Evolutionary conservation across 2,888 invertebrate genomes (phyloP).

Genomic region (Cantharis lateralis): DNA sequence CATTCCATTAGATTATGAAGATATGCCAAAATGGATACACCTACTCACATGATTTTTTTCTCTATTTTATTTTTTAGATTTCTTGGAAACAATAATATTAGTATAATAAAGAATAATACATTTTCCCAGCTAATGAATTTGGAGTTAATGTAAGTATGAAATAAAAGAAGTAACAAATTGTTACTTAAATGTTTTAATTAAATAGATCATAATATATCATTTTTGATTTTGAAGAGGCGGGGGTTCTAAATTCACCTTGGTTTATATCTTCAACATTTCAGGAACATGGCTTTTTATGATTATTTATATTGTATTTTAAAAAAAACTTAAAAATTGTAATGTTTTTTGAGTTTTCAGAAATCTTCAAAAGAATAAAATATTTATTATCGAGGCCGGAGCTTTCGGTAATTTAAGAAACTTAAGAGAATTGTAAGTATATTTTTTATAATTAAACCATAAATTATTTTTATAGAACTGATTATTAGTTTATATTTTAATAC

Average conservation of each 20-base stretch:
- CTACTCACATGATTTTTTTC: too few species aligned
- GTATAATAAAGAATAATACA: slow-evolving; percentile 54
- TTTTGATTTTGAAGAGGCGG: too few species aligned
- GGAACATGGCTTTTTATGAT: too few species aligned
- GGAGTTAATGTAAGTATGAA: slow-evolving; percentile 57
- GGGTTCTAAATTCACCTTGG: too few species aligned
- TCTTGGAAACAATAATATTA: slow-evolving; percentile 57
- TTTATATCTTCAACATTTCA: too few species aligned
- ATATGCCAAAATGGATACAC: too few species aligned
- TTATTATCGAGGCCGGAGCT: slow-evolving; percentile 54
- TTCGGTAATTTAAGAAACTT: slow-evolving; percentile 56
- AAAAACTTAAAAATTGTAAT: neutral
- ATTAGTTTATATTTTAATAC: too few species aligned
- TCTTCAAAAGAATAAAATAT: slow-evolving; percentile 54
- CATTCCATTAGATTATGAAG: too few species aligned
- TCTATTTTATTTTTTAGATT: slow-evolving; percentile 44
- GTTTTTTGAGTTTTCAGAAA: slow-evolving; percentile 39
- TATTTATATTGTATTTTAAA: too few species aligned
- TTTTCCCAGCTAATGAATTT: slow-evolving; percentile 56
- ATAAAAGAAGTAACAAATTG: too few species aligned
- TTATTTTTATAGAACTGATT: neutral
- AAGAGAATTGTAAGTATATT: slow-evolving; percentile 59
- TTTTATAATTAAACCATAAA: slow-evolving; percentile 3
- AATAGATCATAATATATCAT: too few species aligned
- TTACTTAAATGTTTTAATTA: too few species aligned